Conservation (phyloP, 2,888 invertebrate species). For the Mongoloraphidia duomilia region DNA sequence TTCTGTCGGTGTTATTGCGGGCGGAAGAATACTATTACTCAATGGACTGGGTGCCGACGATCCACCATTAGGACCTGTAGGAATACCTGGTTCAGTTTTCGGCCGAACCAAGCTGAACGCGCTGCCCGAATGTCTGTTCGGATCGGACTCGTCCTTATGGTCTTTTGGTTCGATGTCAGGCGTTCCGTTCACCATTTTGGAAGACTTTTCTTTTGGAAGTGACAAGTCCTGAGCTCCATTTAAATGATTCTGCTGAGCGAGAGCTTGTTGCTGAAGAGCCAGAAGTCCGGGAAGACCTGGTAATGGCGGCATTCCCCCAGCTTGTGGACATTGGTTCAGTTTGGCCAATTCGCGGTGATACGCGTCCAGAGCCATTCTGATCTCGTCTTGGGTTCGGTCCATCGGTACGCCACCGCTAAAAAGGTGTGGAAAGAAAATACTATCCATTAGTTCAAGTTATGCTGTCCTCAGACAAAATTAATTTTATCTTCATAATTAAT, state of each 20-base stretch:
- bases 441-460: constrained; percentile 45
- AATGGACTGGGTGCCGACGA: constrained; percentile 74
- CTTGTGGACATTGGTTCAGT: constrained; percentile 45
- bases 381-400: constrained; percentile 67
- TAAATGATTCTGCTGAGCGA: constrained; percentile 33
- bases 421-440: constrained; percentile 73
- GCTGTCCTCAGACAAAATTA: constrained; percentile 31
- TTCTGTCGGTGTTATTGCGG: constrained; percentile 66
- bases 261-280: constrained; percentile 62
- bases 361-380: constrained; percentile 77
- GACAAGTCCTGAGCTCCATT: constrained; percentile 60
- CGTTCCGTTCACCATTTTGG: constrained; percentile 48
- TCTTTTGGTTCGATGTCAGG: constrained; percentile 40
- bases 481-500: constrained; percentile 7
- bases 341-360: constrained; percentile 89
- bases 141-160: constrained; percentile 50
- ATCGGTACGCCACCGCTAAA: constrained; percentile 54
- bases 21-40: constrained; percentile 73
- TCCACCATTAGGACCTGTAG: constrained; percentile 49
- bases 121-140: constrained; percentile 61
- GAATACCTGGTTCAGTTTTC: constrained; percentile 61
- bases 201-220: constrained; percentile 58
- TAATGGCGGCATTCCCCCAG: constrained; percentile 34
- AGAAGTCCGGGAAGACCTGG: constrained; percentile 46
- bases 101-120: constrained; percentile 81